These are phyloP conservation scores for Plagodis dolabraria DNA, from an alignment of 2,888 invertebrate genomes.

Conservation along the genomic window DNA sequence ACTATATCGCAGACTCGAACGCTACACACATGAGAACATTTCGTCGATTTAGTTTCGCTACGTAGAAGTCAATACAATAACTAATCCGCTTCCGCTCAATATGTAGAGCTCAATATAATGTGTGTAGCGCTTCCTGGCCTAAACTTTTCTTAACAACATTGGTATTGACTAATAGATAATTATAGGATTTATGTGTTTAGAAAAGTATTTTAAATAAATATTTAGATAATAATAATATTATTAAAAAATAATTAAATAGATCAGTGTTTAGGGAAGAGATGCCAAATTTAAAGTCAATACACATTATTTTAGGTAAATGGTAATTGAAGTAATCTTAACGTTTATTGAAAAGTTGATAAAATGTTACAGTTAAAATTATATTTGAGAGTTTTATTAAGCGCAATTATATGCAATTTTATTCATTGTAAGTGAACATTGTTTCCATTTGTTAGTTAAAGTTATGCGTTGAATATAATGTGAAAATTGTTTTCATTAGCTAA, in stretches of 20 bases:
- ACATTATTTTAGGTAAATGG: conserved; percentile 85
- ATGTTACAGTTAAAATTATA: conserved; percentile 84
- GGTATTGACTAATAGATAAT: conserved; percentile 82
- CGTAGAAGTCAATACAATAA: conserved; percentile 4
- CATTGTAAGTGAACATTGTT: conserved; percentile 83
- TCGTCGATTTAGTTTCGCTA: conserved; percentile 24
- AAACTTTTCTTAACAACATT: conserved; percentile 76
- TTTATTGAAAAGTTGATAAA: conserved; percentile 82
- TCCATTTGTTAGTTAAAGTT: conserved; percentile 84
- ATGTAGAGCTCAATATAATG: conserved; percentile 46
- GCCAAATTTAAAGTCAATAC: conserved; percentile 89
- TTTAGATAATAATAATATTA: conserved; percentile 79
- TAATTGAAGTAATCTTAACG: conserved; percentile 82
- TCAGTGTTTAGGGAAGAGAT: conserved; percentile 84
- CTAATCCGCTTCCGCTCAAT: conserved; percentile 56
- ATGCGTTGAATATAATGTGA: conserved; percentile 73
- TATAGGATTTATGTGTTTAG: conserved; percentile 84
- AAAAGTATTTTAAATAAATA: conserved; percentile 85
- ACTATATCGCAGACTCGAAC: conserved; percentile 69
- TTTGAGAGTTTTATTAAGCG: conserved; percentile 85
- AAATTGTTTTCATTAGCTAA: conserved; percentile 62
- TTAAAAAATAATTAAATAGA: conserved; percentile 70
- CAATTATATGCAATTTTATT: conserved; percentile 82
- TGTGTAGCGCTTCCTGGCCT: conserved; percentile 81
- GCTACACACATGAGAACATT: conserved; percentile 67